A percentile compares a stretch with the other conserved stretches of the same genome.
phyloP scores from a whole-genome alignment of 2,797 vertebrate species.

The Xenopus petersii region DNA sequence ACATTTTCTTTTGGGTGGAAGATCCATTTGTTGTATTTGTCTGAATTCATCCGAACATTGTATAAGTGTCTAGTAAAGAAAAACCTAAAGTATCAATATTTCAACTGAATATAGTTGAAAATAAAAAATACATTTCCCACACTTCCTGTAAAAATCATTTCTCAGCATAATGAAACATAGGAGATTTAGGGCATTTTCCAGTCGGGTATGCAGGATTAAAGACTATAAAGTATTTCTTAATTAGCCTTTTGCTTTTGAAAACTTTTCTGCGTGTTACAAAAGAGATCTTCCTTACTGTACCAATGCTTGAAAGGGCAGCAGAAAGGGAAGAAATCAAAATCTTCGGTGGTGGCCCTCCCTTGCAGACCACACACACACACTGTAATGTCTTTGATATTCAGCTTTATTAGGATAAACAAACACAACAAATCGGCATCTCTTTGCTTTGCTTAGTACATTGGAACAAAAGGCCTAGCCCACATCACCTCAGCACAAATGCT shows the following conservation, averaged over 20 bases:
- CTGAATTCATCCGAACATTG: too few relatives aligned
- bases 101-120: too few relatives aligned
- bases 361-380: constrained; percentile 70
- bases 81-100: too few relatives aligned
- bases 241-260: not conserved
- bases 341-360: constrained; percentile 67
- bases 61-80: too few relatives aligned
- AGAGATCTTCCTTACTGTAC: constrained; percentile 11
- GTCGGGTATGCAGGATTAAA: constrained; percentile 9
- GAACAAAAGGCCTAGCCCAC: constrained; percentile 58
- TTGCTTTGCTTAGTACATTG: constrained; percentile 61
- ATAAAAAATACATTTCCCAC: too few relatives aligned
- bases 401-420: constrained; percentile 69
- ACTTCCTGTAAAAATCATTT: too few relatives aligned
- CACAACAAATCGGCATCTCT: constrained; percentile 57
- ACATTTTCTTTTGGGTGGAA: too few relatives aligned
- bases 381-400: constrained; percentile 60
- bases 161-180: too few relatives aligned
- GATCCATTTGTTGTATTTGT: too few relatives aligned
- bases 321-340: constrained; percentile 53
- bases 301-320: constrained; percentile 34
- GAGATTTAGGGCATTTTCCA: not conserved
- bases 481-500: constrained; percentile 53
- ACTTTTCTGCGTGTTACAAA: constrained; percentile 18
- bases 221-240: constrained; percentile 13